A percentile compares a stretch with the other conserved stretches of the same genome.
phyloP scores from a whole-genome alignment of 1,140 invertebrate genomes.

The Ceratosolen fusciceps region DNA sequence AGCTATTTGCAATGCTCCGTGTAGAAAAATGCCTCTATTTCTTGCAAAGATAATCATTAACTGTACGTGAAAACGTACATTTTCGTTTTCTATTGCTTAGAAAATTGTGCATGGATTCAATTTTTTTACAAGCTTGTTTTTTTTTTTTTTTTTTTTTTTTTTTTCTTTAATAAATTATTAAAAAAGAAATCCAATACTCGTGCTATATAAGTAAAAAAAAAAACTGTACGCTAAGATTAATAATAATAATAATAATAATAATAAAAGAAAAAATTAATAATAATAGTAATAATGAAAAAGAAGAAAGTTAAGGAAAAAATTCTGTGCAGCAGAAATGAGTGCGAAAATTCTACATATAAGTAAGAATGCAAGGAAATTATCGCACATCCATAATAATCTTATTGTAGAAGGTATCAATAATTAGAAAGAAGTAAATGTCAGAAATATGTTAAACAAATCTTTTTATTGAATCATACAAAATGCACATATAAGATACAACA shows the following conservation, averaged over 20 bases:
- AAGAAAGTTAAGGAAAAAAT: too few relatives aligned
- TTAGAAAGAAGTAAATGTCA: background rate
- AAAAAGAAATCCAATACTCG: slow-evolving; percentile 15
- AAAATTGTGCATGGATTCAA: too few relatives aligned
- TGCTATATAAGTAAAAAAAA: background rate
- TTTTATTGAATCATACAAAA: slow-evolving; percentile 31
- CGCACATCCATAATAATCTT: background rate
- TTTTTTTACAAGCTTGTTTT: slow-evolving; percentile 22
- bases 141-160: too few relatives aligned
- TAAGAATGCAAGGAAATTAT: background rate
- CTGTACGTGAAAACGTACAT: background rate
- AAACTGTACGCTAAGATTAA: slow-evolving; percentile 18
- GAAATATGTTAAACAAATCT: slow-evolving; percentile 2
- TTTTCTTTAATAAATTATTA: background rate
- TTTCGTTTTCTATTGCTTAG: background rate
- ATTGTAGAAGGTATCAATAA: background rate
- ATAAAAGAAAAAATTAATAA: too few relatives aligned
- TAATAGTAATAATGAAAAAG: too few relatives aligned
- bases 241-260: too few relatives aligned
- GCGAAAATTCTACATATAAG: slow-evolving; percentile 5
- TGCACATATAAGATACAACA: slow-evolving; percentile 2
- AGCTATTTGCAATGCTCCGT: slow-evolving; percentile 36
- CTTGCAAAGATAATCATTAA: background rate
- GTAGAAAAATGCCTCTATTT: slow-evolving; percentile 30
- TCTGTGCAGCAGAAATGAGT: slow-evolving; percentile 24